Evolutionary conservation across 2,797 vertebrate species (phyloP), one percentile per base, ranked within the genome.

Genomic region (Columba guinea): DNA sequence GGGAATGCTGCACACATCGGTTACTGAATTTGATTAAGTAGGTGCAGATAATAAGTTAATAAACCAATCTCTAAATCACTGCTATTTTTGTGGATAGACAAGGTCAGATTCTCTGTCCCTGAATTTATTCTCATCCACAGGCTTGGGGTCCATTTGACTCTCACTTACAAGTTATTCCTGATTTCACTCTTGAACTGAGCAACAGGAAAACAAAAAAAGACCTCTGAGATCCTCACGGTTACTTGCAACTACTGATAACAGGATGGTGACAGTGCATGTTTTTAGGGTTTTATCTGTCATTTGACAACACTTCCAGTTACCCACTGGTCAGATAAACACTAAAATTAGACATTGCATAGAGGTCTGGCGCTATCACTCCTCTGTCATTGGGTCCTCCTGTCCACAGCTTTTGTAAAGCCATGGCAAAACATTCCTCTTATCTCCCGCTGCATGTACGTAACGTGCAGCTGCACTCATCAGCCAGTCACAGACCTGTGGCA

Each of bases 241-340:
- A 86, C 81, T 35, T 39, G 14, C 26, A 63, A 53, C 49, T 59
- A 53, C n/a, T n/a, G 62, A 84, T 81, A 82, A 89, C 93, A 87
- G 22, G 30, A 71, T 63, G 48, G 73, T 49, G 41, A 63, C 37
- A 7, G 39, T 16, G 8, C 35, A 34, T 48, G 52, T 55, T 91
- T 74, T 79, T 37, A 84, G 58, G 62, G 39, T 19, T 92, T 92
- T 85, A 92, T 93, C 89, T 82, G 63, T 67, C 68, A 73, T 76
- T 89, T 64, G 77, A 86, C 84, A 86, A 63, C 34, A 52, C 35
- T 89, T 86, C 21, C 81, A 71, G 49, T 55, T 71, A 82, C 39
- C 46, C 68, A 80, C 34, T 80, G 52, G 77, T 76, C 65, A 88
- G 91, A 92, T 88, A 87, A 93, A 80, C 39, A 58, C 91, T 94